Evolutionary conservation across 1,140 invertebrate genomes (phyloP), one percentile per base, ranked within the genome.

Genomic region (Drosophila fuyamai): DNA sequence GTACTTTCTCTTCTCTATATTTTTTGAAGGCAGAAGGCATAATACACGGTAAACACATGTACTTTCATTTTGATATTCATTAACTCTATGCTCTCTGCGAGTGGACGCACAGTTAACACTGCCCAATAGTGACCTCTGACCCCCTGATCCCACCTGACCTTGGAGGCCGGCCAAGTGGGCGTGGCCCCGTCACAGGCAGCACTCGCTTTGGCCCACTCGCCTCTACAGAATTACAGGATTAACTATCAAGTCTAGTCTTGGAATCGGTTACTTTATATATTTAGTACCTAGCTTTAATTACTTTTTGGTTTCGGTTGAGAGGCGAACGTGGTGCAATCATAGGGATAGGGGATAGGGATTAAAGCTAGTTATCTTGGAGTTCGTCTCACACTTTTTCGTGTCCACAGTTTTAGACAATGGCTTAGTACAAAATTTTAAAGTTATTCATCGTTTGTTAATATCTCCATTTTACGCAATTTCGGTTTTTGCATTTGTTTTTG

Each of bases 281-380:
- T 8, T 32, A 32, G 29, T 32, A 55, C 23, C 46, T 27, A 50
- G 16, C 1, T 65, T 60, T 54, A 47, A 27, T 47, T 38, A 27
- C 3, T 29, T 51, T 50, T 40, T 51, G 51, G 44, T 55, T 61
- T 53, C 14, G 50, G 32, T 53, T 58, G 48, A 60, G 75, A 77
- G 75, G 75, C 74, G 75, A 77, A 77, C 63, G 32, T 76, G 73
- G 73, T 76, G 73, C 73, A 76, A 59, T 76, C 61, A 76, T 77
- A 56, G 44, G 74, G 73, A 54, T 18, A 59, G 61, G 53, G 78
- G 27, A 55, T 27, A 55, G 62, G 74, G 54, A 47, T 86, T 86
- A 86, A 86, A 86, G 83, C 83, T 86, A 84, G 73, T 81, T 84
- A 67, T 56, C 61, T 88, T 88, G 76, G 76, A 82, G 76, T 79